Evolutionary conservation across 2,888 invertebrate species (phyloP), one percentile per base, ranked within the genome.

Genomic region (Brachycybe producta): DNA sequence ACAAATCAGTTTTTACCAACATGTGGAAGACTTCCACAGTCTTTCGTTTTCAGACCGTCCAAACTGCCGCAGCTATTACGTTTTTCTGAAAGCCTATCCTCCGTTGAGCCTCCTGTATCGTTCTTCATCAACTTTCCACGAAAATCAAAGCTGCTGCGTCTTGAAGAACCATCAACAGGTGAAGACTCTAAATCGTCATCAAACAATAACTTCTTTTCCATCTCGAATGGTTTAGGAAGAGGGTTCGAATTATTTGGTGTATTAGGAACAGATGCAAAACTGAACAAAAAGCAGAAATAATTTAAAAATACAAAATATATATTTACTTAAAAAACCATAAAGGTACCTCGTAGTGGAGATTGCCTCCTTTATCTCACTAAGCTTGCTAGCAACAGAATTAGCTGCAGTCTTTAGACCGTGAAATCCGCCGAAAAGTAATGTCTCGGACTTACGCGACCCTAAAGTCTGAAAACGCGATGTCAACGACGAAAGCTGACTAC

Each of bases 331-430:
- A 13, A 23, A 43, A 43, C 13, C n/a, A 26, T 13, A 26, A 43
- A 4, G 11, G 15, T 41, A 53, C 53, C 46, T 42, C 17, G 40
- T 35, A 3, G 52, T 26, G 7, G 54, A 52, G 23, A 88, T 85
- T 23, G 84, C 85, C 65, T 87, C 88, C 64, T 88, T 88, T 65
- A 90, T 82, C 66, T 88, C 90, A 63, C 87, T 90, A 60, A 88
- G 79, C 62, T 88, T 88, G 63, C 86, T 87, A 21, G 79, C 86
- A 64, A 90, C 78, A 35, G 82, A 81, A 2, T 79, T 86, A 0
- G n/a, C n/a, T n/a, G n/a, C n/a, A 61, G 85, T 85, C 64, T 84
- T 87, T 36, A 88, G n/a, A n/a, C n/a, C n/a, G n/a, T n/a, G n/a
- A n/a, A n/a, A 71, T 35, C 86, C 85, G 54, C 86, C 86, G 69